Conservation (phyloP, 2,797 vertebrate species). For the Diplodus puntazzo region DNA sequence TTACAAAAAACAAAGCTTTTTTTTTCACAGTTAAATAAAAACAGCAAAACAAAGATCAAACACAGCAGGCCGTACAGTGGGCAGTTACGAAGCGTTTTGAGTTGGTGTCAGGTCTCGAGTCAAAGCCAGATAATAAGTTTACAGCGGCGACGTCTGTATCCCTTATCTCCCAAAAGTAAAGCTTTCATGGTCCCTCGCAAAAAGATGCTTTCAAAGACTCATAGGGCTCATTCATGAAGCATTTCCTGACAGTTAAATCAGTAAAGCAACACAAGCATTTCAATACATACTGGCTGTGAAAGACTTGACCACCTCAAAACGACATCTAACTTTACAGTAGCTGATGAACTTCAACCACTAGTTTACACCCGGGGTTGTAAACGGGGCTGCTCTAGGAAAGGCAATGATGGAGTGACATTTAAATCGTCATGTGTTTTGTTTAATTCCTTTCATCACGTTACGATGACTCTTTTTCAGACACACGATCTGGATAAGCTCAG, state of each 20-base stretch:
- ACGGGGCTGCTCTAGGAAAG: slow-evolving; percentile 41
- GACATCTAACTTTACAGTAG: slow-evolving; percentile 35
- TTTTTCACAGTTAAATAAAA: slow-evolving; percentile 84
- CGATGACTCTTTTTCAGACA: slow-evolving; percentile 21
- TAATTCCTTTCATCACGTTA: slow-evolving; percentile 9
- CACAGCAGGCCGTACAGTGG: slow-evolving; percentile 57
- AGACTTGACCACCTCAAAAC: slow-evolving; percentile 22
- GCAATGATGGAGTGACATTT: slow-evolving; percentile 50
- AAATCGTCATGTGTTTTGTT: slow-evolving; percentile 5
- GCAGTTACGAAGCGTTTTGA: slow-evolving; percentile 47
- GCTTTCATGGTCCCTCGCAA: slow-evolving; percentile 67
- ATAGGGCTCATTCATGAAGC: slow-evolving; percentile 71
- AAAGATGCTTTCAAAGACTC: slow-evolving; percentile 57
- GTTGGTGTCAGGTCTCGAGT: slow-evolving; percentile 28
- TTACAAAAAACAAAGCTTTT: slow-evolving; percentile 76
- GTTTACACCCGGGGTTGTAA: slow-evolving; percentile 3
- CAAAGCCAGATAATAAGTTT: slow-evolving; percentile 9
- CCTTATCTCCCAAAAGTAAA: slow-evolving; percentile 33
- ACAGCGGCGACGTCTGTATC: neutral
- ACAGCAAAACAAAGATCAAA: slow-evolving; percentile 71
- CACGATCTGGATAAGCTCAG: slow-evolving; percentile 7
- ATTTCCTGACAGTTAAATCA: slow-evolving; percentile 14
- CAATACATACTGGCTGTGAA: slow-evolving; percentile 2
- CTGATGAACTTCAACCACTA: slow-evolving; percentile 29
- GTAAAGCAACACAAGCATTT: slow-evolving; percentile 21